These are phyloP conservation scores for Rhabdomys dilectus DNA, from an alignment of 2,113 vertebrate genomes.

Conservation along the genomic window DNA sequence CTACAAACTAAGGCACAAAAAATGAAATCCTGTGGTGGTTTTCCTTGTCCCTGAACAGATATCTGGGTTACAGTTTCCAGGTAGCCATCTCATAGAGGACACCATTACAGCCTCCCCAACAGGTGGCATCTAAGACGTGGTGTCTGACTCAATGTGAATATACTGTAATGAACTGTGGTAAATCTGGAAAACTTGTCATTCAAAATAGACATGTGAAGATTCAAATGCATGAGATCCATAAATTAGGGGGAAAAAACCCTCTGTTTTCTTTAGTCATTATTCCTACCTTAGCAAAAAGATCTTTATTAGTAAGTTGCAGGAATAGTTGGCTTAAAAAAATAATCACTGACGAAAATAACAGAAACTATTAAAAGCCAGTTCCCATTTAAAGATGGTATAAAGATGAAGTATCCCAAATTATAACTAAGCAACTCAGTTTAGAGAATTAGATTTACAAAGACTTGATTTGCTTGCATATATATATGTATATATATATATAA, in stretches of 20 bases:
- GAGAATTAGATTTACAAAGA: slow-evolving; percentile 58
- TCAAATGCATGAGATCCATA: not conserved
- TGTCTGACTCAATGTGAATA: not conserved
- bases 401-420: slow-evolving; percentile 36
- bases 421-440: not conserved
- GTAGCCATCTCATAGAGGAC: not conserved
- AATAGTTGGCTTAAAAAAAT: slow-evolving; percentile 30
- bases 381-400: slow-evolving; percentile 49
- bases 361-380: slow-evolving; percentile 47
- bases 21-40: not conserved
- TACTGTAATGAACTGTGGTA: not conserved
- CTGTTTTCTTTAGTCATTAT: not conserved
- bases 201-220: not conserved
- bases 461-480: not conserved
- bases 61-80: not conserved
- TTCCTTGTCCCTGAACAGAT: not conserved
- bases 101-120: not conserved
- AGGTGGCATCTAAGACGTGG: not conserved
- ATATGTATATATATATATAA: not conserved
- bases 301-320: not conserved
- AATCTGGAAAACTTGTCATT: not conserved
- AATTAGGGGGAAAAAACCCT: not conserved
- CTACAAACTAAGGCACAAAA: not conserved
- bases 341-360: slow-evolving; percentile 14
- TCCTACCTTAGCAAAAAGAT: slow-evolving; percentile 29